Evolutionary conservation across 2,113 vertebrate genomes (phyloP).

Genomic region (Gnathonemus echidnorhynchus): DNA sequence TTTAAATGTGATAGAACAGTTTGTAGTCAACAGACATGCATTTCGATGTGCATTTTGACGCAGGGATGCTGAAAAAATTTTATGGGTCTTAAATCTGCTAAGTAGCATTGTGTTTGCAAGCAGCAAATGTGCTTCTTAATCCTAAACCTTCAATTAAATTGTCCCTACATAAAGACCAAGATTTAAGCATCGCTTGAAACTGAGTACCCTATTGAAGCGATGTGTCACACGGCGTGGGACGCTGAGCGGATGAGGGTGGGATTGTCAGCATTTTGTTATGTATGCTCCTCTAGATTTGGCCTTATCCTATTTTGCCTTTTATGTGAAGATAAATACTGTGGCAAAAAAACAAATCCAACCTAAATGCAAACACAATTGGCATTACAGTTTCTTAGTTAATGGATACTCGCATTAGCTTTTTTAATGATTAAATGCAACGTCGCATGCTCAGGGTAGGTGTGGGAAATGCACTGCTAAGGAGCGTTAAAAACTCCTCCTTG

Average conservation of each 20-base stretch:
- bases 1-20: not conserved
- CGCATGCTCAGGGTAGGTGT: not conserved
- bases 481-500: not conserved
- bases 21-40: not conserved
- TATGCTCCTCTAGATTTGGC: not conserved
- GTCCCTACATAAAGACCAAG: not conserved
- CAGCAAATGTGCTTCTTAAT: conserved; percentile 8
- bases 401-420: not conserved
- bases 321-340: not conserved
- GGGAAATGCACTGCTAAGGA: not conserved
- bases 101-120: not conserved
- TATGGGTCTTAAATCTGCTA: conserved; percentile 14
- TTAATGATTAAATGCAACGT: not conserved
- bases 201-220: not conserved
- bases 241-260: not conserved
- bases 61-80: not conserved
- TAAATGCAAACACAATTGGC: not conserved
- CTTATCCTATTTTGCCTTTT: conserved; percentile 3
- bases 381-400: not conserved
- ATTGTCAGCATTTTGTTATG: not conserved
- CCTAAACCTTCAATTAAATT: not conserved
- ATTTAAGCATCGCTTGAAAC: not conserved
- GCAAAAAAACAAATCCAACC: not conserved
- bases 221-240: not conserved
- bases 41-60: not conserved